phyloP scores from a whole-genome alignment of 2,797 vertebrate species.

The Mastacembelus armatus region DNA sequence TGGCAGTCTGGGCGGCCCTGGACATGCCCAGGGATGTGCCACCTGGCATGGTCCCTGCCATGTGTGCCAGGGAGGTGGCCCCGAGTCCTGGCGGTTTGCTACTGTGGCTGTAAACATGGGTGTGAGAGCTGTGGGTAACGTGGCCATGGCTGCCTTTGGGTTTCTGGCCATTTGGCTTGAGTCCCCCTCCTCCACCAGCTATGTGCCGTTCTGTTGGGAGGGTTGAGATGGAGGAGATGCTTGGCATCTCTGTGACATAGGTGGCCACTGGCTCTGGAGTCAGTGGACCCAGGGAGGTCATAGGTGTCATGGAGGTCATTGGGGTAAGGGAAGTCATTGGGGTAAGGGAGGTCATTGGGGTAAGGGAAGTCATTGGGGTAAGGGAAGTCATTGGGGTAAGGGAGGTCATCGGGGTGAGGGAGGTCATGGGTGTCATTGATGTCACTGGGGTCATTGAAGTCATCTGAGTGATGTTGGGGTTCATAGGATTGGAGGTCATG shows the following conservation, averaged over 20 bases:
- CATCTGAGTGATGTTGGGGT: conserved; percentile 69
- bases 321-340: conserved; percentile 50
- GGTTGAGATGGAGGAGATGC: conserved; percentile 82
- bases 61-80: conserved; percentile 74
- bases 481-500: conserved; percentile 70
- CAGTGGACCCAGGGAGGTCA: conserved; percentile 90
- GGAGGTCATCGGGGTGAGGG: conserved; percentile 42
- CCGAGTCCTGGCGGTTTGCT: conserved; percentile 76
- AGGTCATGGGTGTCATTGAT: conserved; percentile 58
- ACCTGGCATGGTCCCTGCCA: conserved; percentile 79
- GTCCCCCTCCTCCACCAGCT: conserved; percentile 69
- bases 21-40: conserved; percentile 76
- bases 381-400: conserved; percentile 63
- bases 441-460: conserved; percentile 64
- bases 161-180: conserved; percentile 91
- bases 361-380: conserved; percentile 50
- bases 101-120: conserved; percentile 74
- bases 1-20: conserved; percentile 57
- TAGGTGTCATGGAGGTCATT: conserved; percentile 63
- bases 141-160: conserved; percentile 80
- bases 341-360: conserved; percentile 53
- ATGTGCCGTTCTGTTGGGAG: conserved; percentile 84
- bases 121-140: conserved; percentile 55
- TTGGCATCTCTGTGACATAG: conserved; percentile 87
- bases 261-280: conserved; percentile 88